Evolutionary conservation across 2,113 vertebrate species (phyloP), one percentile per base, ranked within the genome.

Genomic region (Saguinus imperator): DNA sequence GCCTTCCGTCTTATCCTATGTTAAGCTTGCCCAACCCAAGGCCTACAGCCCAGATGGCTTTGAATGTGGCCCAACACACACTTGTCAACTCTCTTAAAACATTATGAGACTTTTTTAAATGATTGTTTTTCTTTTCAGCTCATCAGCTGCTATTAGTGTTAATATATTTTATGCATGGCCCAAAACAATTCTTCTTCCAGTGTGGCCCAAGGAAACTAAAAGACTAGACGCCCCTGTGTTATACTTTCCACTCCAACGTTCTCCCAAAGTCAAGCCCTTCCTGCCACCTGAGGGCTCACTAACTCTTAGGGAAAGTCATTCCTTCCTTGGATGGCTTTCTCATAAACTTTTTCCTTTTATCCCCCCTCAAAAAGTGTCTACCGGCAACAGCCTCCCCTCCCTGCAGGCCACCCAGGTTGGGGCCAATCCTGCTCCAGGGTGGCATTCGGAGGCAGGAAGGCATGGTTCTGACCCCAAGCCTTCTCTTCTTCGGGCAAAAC

Each of bases 331-430:
- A 68, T 4, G 72, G 29, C 27, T 40, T 27, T 20, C 9, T 45
- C 83, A 68, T 35, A 27, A 13, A 82, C 58, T 91, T 50, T 27
- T 89, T 79, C 84, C 37, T 50, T 40, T 87, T 35, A 37, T 14
- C 52, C 5, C 50, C 12, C 32, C 8, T 85, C 21, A 82, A 79
- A 88, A 86, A 57, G 23, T 35, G 6, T 57, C 40, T 50, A 20
- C 1, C 21, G 32, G 27, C 8, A 80, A 68, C 8, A 84, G 11
- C 3, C 18, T 50, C 1, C 3, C 12, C 4, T 25, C 6, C 1
- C 6, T 2, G 6, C 29, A 73, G 48, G 45, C 75, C 50, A 79
- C 64, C 17, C 21, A 50, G 37, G 18, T n/a, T 1, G 50, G 8
- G 58, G 27, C 8, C 43, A 32, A 3, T 77, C 37, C 83, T 45